Evolutionary conservation across 2,797 vertebrate genomes (phyloP).

Genomic region (Hippoglossus hippoglossus): DNA sequence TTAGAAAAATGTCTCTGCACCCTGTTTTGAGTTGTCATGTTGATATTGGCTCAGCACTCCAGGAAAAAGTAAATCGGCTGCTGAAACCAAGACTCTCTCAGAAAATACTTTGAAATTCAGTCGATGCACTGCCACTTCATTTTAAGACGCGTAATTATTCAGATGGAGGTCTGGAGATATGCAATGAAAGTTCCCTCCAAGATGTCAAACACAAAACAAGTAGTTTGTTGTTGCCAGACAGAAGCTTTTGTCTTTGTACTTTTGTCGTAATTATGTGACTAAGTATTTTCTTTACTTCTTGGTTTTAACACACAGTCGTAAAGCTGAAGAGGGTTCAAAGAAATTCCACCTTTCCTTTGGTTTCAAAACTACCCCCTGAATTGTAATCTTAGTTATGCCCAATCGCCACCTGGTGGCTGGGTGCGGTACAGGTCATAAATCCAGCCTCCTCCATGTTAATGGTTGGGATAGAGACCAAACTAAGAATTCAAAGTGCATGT

Average conservation of each 20-base stretch:
- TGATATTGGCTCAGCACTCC: constrained; percentile 33
- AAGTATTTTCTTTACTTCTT: background rate
- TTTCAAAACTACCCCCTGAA: background rate
- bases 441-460: too few species aligned
- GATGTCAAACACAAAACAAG: background rate
- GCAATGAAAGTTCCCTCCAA: constrained; percentile 5
- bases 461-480: too few species aligned
- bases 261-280: background rate
- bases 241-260: background rate
- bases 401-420: too few species aligned
- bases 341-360: too few species aligned
- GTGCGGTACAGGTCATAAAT: too few species aligned
- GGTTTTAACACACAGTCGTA: constrained; percentile 16
- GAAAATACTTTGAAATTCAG: constrained; percentile 25
- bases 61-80: constrained; percentile 18
- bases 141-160: constrained; percentile 21
- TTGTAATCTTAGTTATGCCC: constrained; percentile 20
- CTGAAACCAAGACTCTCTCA: background rate
- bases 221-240: constrained; percentile 1
- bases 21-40: background rate
- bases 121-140: constrained; percentile 14
- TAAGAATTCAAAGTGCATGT: too few species aligned
- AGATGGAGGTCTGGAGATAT: background rate
- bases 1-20: background rate
- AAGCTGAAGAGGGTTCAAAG: background rate